Evolutionary conservation across 2,113 vertebrate genomes (phyloP).

Genomic region (Lasiurus cinereus): DNA sequence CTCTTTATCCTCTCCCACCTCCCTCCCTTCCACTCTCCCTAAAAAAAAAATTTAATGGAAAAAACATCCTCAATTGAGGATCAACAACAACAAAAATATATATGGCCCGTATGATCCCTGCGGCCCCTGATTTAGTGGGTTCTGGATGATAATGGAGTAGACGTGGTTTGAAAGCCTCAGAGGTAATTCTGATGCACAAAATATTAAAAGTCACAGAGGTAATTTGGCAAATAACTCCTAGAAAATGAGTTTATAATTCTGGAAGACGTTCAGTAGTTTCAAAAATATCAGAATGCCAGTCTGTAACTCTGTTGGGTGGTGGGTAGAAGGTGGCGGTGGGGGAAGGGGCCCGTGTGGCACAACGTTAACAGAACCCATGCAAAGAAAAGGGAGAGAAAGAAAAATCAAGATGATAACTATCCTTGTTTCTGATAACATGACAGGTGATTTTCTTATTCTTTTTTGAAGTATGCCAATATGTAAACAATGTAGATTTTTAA

Average conservation of each 20-base stretch:
- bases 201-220: background rate
- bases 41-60: too few relatives aligned
- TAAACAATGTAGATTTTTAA: background rate
- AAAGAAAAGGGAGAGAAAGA: background rate
- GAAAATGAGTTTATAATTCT: background rate
- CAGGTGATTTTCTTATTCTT: background rate
- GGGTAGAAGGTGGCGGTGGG: too few relatives aligned
- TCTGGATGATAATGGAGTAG: background rate
- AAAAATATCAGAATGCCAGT: background rate
- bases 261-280: background rate
- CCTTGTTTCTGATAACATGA: background rate
- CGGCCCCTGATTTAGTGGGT: background rate
- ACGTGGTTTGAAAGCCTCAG: background rate
- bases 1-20: too few relatives aligned
- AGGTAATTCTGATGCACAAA: background rate
- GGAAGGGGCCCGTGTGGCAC: too few relatives aligned
- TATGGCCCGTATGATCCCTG: background rate
- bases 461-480: background rate
- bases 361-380: background rate
- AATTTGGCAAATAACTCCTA: background rate
- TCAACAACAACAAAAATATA: background rate
- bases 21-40: too few relatives aligned
- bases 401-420: background rate
- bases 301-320: background rate
- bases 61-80: too few relatives aligned